Conservation (phyloP, 2,888 invertebrate species). For the Dasypolia templi region DNA sequence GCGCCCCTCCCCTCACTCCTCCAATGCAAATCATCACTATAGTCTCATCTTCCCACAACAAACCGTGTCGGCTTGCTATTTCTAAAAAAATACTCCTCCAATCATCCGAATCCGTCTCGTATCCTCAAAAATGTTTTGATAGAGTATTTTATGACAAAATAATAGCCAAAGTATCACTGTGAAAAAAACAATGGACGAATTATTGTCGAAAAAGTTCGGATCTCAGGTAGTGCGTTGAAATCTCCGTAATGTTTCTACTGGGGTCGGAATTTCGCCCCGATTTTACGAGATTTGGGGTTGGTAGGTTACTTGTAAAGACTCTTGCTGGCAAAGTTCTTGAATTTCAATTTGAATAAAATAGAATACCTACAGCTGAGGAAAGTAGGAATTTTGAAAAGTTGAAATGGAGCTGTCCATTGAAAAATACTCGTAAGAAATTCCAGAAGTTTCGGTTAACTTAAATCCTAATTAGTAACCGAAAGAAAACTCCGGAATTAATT, state of each 20-base stretch:
- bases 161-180: constrained; percentile 75
- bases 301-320: neutral
- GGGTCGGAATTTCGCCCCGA: constrained; percentile 48
- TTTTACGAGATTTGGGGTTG: constrained; percentile 16
- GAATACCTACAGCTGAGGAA: no score
- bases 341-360: neutral
- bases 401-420: no score
- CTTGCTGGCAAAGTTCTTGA: neutral
- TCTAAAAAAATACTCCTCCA: constrained; percentile 49
- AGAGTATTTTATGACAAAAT: constrained; percentile 86
- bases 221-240: constrained; percentile 68
- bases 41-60: constrained; percentile 24
- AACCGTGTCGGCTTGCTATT: constrained; percentile 57
- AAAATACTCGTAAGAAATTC: no score
- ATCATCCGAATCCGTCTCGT: constrained; percentile 59
- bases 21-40: constrained; percentile 13
- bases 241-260: constrained; percentile 72
- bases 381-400: no score
- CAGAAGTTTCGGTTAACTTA: no score
- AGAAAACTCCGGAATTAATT: no score
- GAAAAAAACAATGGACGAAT: constrained; percentile 69
- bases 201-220: constrained; percentile 60
- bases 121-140: constrained; percentile 72
- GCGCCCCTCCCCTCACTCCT: neutral
- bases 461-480: no score